phyloP scores from a whole-genome alignment of 2,888 invertebrate species.

The Drosophila infuscata region DNA sequence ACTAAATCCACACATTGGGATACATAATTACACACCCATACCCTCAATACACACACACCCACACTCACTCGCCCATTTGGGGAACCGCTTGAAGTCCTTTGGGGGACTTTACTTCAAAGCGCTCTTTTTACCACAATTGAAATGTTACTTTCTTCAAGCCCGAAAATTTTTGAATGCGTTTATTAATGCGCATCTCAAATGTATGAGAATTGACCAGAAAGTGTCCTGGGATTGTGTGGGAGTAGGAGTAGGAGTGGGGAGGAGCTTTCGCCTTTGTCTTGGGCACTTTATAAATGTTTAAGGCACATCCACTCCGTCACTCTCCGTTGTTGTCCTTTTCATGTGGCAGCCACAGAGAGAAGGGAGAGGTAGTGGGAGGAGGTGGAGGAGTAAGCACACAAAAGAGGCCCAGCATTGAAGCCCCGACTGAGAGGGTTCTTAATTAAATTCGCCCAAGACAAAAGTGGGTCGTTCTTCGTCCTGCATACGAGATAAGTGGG shows the following conservation, averaged over 20 bases:
- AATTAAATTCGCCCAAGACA: slow-evolving; percentile 77
- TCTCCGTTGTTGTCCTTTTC: slow-evolving; percentile 39
- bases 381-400: slow-evolving; percentile 32
- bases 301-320: slow-evolving; percentile 8
- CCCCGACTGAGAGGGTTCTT: slow-evolving; percentile 71
- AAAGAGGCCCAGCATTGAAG: slow-evolving; percentile 54
- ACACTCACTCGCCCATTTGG: not conserved
- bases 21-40: slow-evolving; percentile 27
- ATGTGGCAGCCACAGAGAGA: slow-evolving; percentile 7
- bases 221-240: not conserved
- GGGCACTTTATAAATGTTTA: slow-evolving; percentile 36
- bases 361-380: not conserved
- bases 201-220: slow-evolving; percentile 17
- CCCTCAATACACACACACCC: slow-evolving; percentile 4
- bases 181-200: slow-evolving; percentile 45
- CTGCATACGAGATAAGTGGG: slow-evolving; percentile 17
- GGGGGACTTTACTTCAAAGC: slow-evolving; percentile 39
- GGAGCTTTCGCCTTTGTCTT: slow-evolving; percentile 17
- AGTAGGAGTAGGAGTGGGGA: not conserved
- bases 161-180: slow-evolving; percentile 25
- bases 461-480: slow-evolving; percentile 49
- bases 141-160: slow-evolving; percentile 53
- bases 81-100: slow-evolving; percentile 1
- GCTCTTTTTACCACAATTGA: slow-evolving; percentile 39
- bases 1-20: slow-evolving; percentile 41